A percentile compares a stretch with the other conserved stretches of the same genome.
phyloP scores from a whole-genome alignment of 2,888 invertebrate species.

The Drosophila engyochracea region DNA sequence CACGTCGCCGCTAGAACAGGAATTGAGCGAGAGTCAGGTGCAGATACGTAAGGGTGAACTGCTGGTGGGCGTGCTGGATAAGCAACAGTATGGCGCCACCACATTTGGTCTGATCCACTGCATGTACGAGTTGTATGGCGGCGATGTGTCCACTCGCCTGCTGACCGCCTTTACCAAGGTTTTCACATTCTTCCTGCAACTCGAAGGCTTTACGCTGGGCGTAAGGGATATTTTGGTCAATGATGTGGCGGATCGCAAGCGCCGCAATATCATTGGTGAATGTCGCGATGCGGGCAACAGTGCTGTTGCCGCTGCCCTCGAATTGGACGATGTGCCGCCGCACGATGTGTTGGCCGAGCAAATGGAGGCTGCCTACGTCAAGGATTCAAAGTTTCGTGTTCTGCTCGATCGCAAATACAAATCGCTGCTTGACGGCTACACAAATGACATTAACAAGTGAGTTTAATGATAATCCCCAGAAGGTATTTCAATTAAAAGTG shows the following conservation, averaged over 20 bases:
- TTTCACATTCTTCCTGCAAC: conserved; percentile 95
- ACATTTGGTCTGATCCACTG: conserved; percentile 97
- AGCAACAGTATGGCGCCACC: conserved; percentile 98
- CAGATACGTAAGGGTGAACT: conserved; percentile 95
- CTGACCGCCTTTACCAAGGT: conserved; percentile 96
- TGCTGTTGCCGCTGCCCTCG: conserved; percentile 90
- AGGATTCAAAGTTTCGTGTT: conserved; percentile 91
- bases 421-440: conserved; percentile 91
- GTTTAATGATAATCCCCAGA: conserved; percentile 25
- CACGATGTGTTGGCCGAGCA: conserved; percentile 88
- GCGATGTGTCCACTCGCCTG: conserved; percentile 91
- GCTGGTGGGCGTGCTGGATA: conserved; percentile 94
- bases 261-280: conserved; percentile 89
- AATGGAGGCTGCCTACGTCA: conserved; percentile 89
- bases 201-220: conserved; percentile 97
- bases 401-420: conserved; percentile 94
- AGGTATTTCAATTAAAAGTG: not conserved
- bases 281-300: conserved; percentile 88
- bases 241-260: conserved; percentile 89
- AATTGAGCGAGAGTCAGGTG: conserved; percentile 95
- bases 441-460: conserved; percentile 95
- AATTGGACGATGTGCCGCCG: conserved; percentile 87
- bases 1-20: conserved; percentile 38
- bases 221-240: conserved; percentile 97
- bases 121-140: conserved; percentile 97